Evolutionary conservation across 2,888 invertebrate species (phyloP).

Genomic region (Caenorhabditis panamensis): DNA sequence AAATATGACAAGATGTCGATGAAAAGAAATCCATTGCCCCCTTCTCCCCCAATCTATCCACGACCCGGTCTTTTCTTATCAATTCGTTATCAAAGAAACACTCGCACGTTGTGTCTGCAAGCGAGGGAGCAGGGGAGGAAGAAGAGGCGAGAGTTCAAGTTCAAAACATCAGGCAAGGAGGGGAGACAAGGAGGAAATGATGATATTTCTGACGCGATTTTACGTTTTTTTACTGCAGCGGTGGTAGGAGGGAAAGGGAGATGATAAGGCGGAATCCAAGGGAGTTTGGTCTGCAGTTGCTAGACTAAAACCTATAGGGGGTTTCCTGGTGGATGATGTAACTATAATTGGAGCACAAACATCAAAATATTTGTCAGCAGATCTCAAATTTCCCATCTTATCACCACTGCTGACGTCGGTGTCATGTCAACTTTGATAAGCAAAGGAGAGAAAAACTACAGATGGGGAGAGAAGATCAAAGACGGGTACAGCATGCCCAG

Average conservation of each 20-base stretch:
- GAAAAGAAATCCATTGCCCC: slow-evolving; percentile 11
- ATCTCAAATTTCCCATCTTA: slow-evolving; percentile 29
- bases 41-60: too few species aligned
- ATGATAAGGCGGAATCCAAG: slow-evolving; percentile 25
- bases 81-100: slow-evolving; percentile 38
- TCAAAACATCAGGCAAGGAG: slow-evolving; percentile 35
- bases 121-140: slow-evolving; percentile 3
- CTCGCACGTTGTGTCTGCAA: slow-evolving; percentile 34
- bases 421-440: slow-evolving; percentile 15
- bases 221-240: slow-evolving; percentile 21
- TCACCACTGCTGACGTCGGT: too few species aligned
- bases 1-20: slow-evolving; percentile 19
- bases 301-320: too few species aligned
- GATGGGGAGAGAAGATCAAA: too few species aligned
- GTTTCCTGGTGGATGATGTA: slow-evolving; percentile 2
- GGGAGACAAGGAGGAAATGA: slow-evolving; percentile 27
- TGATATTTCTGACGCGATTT: slow-evolving; percentile 34
- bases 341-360: slow-evolving; percentile 8
- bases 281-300: background rate
- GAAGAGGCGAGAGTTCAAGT: slow-evolving; percentile 44
- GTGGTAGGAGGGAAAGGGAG: slow-evolving; percentile 4
- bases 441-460: too few species aligned
- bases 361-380: slow-evolving; percentile 27
- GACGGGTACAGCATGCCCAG: slow-evolving; percentile 11
- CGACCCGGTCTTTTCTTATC: slow-evolving; percentile 2